Evolutionary conservation across 2,797 vertebrate species (phyloP), one percentile per base, ranked within the genome.

Genomic region (Poecile montanus): DNA sequence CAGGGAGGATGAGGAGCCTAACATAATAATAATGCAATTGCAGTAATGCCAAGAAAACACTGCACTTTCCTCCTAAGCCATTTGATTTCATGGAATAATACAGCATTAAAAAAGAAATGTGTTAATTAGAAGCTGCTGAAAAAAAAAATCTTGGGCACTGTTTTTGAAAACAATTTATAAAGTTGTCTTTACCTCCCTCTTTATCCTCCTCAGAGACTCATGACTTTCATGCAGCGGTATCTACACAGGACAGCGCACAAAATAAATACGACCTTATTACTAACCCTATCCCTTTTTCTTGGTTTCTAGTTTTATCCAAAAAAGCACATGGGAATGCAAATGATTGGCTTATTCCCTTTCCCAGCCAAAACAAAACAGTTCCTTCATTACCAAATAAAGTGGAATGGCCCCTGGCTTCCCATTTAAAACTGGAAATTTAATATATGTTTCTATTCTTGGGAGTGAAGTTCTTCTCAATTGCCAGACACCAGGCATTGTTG

Each of bases 351-450:
- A 77, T 80, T 93, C 45, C 60, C 30, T 77, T 93, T 72, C 27
- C 60, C 67, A 87, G 82, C 32, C 91, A 92, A 95, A 96, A 77
- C 63, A 93, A 91, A 96, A 74, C 34, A 83, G 38, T 45, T 89
- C 66, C 77, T 94, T 95, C 66, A 82, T 95, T 95, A 91, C 61
- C 70, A 95, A 91, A 95, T 94, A 88, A 94, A 94, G 83, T 30
- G 54, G 48, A 91, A 91, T 93, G 91, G 88, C 89, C 86, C 48
- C 56, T 91, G 84, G 91, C 63, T 88, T 86, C 78, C 84, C n/a
- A 65, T 93, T 93, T 87, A 67, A 85, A 90, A 82, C 88, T 86
- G 58, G 91, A 96, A 96, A 97, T 94, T 51, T 90, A 96, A 97
- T 97, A 92, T 86, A 93, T 53, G 56, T 84, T 94, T 75, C 85